A percentile compares a stretch with the other conserved stretches of the same genome.
These are phyloP conservation scores for Ochotona curzoniae DNA, from an alignment of 2,113 vertebrate genomes.

Conservation along the genomic window DNA sequence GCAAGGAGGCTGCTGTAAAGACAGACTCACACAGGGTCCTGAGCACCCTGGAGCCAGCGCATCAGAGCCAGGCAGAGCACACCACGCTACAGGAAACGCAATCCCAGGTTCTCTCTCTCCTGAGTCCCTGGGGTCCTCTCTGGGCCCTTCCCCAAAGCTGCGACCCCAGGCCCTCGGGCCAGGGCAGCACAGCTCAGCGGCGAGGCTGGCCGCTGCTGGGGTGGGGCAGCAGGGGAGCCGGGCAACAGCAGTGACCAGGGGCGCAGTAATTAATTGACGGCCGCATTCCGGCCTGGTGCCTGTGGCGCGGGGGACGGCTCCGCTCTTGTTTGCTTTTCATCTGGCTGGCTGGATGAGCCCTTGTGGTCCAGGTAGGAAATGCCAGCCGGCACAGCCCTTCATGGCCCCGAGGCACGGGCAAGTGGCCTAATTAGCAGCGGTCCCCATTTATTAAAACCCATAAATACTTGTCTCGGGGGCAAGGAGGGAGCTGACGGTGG, in stretches of 20 bases:
- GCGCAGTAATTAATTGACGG: slow-evolving; percentile 6
- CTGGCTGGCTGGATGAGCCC: not conserved
- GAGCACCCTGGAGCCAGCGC: no score
- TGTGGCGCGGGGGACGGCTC: not conserved
- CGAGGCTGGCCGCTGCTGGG: not conserved
- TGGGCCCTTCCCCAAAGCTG: no score
- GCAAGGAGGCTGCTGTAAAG: no score
- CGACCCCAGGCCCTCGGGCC: no score
- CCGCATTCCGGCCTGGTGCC: slow-evolving; percentile 25
- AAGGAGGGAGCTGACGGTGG: not conserved
- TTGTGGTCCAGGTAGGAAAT: slow-evolving; percentile 49
- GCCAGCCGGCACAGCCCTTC: slow-evolving; percentile 34
- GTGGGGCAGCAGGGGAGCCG: no score
- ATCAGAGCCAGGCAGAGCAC: no score
- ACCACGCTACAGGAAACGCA: no score
- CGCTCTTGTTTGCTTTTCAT: slow-evolving; percentile 63
- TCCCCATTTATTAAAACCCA: slow-evolving; percentile 85
- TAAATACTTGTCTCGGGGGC: slow-evolving; percentile 84
- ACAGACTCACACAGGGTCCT: no score
- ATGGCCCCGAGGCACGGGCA: slow-evolving; percentile 76
- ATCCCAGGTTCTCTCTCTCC: no score
- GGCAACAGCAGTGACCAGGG: no score
- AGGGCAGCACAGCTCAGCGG: not conserved
- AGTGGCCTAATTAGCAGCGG: slow-evolving; percentile 82
- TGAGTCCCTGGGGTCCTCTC: no score